Percentiles rank a stretch among this genome's conserved stretches.
Conservation (phyloP, 2,888 invertebrate species). For the Polydrusus cervinus region DNA sequence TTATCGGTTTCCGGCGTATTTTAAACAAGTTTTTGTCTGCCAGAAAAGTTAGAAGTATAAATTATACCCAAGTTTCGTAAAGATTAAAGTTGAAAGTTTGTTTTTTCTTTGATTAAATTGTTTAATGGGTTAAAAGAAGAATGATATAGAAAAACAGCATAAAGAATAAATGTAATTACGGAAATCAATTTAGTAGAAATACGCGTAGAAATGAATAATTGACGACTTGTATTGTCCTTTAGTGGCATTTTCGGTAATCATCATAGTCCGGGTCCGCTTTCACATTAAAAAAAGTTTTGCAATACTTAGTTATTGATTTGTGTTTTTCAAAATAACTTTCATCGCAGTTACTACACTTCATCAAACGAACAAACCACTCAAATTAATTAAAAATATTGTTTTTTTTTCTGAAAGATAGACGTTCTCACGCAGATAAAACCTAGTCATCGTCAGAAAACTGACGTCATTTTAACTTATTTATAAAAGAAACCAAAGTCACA, state of each 20-base stretch:
- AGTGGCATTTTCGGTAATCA: neutral
- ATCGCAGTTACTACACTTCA: too few species aligned
- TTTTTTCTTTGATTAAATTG: conserved; percentile 27
- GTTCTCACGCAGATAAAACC: too few species aligned
- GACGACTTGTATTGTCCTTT: neutral
- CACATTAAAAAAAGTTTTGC: too few species aligned
- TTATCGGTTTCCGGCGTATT: conserved; percentile 38
- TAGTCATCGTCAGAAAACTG: too few species aligned
- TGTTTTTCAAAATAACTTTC: too few species aligned
- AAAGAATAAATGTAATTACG: neutral
- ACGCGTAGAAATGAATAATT: neutral
- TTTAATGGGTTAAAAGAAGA: conserved; percentile 10
- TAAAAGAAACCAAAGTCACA: too few species aligned
- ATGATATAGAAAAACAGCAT: conserved; percentile 9
- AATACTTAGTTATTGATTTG: too few species aligned
- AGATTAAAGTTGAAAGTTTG: conserved; percentile 29
- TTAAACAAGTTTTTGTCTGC: conserved; percentile 40
- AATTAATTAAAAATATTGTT: too few species aligned
- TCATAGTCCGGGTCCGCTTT: neutral
- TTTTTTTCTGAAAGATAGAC: too few species aligned
- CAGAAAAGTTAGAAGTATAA: conserved; percentile 29
- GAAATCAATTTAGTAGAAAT: neutral
- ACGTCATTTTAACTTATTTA: too few species aligned
- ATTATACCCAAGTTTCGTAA: conserved; percentile 24
- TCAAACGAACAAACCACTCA: too few species aligned